Evolutionary conservation across 2,888 invertebrate genomes (phyloP), one percentile per base, ranked within the genome.

Genomic region (Ormyrus rosae): DNA sequence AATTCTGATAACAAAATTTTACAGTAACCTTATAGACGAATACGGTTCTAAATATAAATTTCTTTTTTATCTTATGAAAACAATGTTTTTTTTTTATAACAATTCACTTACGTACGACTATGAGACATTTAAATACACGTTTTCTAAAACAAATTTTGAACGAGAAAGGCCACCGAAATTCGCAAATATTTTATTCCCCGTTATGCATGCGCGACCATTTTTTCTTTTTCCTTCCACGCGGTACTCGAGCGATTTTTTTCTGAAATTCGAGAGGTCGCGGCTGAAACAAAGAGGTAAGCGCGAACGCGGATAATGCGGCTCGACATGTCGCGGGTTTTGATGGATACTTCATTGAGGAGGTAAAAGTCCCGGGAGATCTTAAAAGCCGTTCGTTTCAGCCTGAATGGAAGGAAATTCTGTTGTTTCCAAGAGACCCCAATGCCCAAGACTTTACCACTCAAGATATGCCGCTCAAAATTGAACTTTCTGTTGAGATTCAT

Each of bases 321-420:
- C 63, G 55, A 58, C 56, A 34, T 58, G 56, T 72, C 65, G 11
- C 69, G 50, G 34, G 34, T 34, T 51, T 10, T 61, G 60, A 80
- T 67, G 80, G 65, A 76, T 72, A 80, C 71, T 80, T 80, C 67
- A 50, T 75, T 72, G 69, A 56, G 67, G 55, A 56, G 61, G 65
- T 76, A 55, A 34, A 75, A 68, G 70, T 79, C 51, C 19, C 51
- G 5, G 5, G 53, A 61, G 55, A 48, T 19, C 51, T 78, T 75
- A 69, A 81, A 79, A 79, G 79, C 75, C 56, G 61, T 74, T 77
- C 9, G 11, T 65, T 64, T 51, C 60, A 45, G 34, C 45, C 34
- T 55, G 5, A 51, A 61, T 13, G 0, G 9, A 64, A 34, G 34
- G 34, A 34, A 34, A 46, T 55, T 55, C 5, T 56, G 50, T 50